A percentile compares a stretch with the other conserved stretches of the same genome.
Evolutionary conservation across 1,140 invertebrate species (phyloP).

Genomic region (Heliothis subflexa): DNA sequence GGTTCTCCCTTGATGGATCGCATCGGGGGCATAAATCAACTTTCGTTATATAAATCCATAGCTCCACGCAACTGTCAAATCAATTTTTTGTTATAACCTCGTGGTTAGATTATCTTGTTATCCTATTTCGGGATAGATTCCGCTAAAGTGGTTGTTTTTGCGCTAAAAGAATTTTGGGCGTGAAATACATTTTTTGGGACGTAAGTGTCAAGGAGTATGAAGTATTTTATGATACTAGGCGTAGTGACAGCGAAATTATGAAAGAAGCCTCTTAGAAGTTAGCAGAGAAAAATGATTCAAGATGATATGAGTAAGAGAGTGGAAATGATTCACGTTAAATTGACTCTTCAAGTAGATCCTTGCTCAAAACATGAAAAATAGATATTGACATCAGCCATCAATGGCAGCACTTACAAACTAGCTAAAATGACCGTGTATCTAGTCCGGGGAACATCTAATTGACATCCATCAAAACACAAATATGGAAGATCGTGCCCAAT

Average conservation of each 20-base stretch:
- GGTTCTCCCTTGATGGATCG: constrained; percentile 49
- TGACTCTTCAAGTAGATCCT: no score
- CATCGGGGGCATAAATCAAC: constrained; percentile 47
- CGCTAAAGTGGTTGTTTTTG: constrained; percentile 28
- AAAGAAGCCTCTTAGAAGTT: no score
- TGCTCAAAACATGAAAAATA: no score
- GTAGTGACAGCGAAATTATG: no score
- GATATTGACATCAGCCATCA: no score
- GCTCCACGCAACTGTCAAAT: constrained; percentile 41
- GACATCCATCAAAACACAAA: constrained; percentile 21
- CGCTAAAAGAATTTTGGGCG: constrained; percentile 17
- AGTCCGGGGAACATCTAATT: not conserved
- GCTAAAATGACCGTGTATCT: not conserved
- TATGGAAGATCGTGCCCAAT: constrained; percentile 7
- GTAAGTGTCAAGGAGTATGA: no score
- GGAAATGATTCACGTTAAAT: no score
- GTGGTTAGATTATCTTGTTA: constrained; percentile 44
- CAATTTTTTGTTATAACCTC: constrained; percentile 44
- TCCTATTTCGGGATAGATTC: constrained; percentile 36
- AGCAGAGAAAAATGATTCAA: no score
- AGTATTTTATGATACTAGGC: no score
- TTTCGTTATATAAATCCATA: constrained; percentile 44
- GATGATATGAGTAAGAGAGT: no score
- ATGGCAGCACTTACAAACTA: no score
- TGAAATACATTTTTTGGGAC: not conserved